phyloP scores from a whole-genome alignment of 1,140 invertebrate genomes.

The Amphibalanus amphitrite region DNA sequence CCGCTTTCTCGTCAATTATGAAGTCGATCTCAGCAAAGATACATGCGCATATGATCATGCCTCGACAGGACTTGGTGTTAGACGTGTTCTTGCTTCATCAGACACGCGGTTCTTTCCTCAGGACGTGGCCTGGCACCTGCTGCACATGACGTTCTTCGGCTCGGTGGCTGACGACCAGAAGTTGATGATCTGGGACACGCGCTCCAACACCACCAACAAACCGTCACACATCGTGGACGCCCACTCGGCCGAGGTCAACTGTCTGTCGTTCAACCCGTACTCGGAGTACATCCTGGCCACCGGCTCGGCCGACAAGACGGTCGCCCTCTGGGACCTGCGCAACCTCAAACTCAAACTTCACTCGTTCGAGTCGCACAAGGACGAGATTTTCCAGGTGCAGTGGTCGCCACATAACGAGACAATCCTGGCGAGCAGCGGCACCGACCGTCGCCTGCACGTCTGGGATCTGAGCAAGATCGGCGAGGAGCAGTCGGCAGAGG shows the following conservation, averaged over 20 bases:
- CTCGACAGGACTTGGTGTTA: too few species aligned
- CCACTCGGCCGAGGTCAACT: slow-evolving; percentile 98
- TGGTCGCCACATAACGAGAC: slow-evolving; percentile 99
- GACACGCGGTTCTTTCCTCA: slow-evolving; percentile 21
- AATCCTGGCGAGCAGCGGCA: slow-evolving; percentile 95
- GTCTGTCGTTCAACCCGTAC: slow-evolving; percentile 97
- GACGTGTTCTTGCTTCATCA: too few species aligned
- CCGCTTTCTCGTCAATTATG: too few species aligned
- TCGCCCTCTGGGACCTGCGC: slow-evolving; percentile 43
- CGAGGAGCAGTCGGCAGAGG: slow-evolving; percentile 96
- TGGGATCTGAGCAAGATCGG: slow-evolving; percentile 99
- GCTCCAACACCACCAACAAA: slow-evolving; percentile 86
- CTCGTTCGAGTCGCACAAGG: slow-evolving; percentile 99
- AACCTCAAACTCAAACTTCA: slow-evolving; percentile 94
- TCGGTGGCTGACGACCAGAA: slow-evolving; percentile 99
- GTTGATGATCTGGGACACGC: slow-evolving; percentile 99
- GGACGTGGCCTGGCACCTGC: slow-evolving; percentile 97
- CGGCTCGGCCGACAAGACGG: slow-evolving; percentile 86
- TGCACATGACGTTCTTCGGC: slow-evolving; percentile 96
- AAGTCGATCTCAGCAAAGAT: too few species aligned
- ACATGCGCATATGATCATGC: too few species aligned
- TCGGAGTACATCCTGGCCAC: slow-evolving; percentile 98
- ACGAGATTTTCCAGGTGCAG: slow-evolving; percentile 99
- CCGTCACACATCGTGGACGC: slow-evolving; percentile 97
- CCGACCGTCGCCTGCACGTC: slow-evolving; percentile 92